phyloP scores from a whole-genome alignment of 2,797 vertebrate genomes.

The Epinephelus awoara region DNA sequence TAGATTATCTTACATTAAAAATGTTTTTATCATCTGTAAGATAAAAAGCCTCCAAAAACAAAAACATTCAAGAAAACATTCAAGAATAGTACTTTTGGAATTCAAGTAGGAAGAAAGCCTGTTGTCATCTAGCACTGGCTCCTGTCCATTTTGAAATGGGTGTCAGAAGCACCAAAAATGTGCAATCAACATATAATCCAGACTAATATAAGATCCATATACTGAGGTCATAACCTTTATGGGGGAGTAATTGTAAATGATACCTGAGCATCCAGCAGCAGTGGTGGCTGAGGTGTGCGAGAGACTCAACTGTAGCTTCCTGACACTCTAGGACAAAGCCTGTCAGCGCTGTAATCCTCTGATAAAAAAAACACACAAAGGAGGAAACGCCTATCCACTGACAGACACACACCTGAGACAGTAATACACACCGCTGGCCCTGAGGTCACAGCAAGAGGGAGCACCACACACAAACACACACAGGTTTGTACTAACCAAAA shows the following conservation, averaged over 20 bases:
- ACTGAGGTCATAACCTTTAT: slow-evolving; percentile 41
- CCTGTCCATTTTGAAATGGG: too few species aligned
- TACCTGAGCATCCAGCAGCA: slow-evolving; percentile 49
- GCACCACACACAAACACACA: slow-evolving; percentile 35
- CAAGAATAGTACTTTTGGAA: too few species aligned
- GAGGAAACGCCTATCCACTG: slow-evolving; percentile 31
- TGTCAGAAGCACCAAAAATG: too few species aligned
- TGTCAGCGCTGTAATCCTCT: slow-evolving; percentile 59
- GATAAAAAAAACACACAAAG: slow-evolving; percentile 56
- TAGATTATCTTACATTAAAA: neutral
- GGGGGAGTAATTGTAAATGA: slow-evolving; percentile 37
- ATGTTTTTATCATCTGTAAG: neutral
- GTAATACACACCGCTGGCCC: slow-evolving; percentile 66
- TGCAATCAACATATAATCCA: too few species aligned
- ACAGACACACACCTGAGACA: slow-evolving; percentile 66
- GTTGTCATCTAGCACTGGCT: too few species aligned
- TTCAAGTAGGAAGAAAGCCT: too few species aligned
- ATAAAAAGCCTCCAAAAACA: too few species aligned
- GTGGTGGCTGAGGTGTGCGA: neutral
- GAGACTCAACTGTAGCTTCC: slow-evolving; percentile 37
- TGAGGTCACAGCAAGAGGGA: slow-evolving; percentile 51
- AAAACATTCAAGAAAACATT: too few species aligned
- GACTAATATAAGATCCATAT: neutral
- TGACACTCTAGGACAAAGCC: slow-evolving; percentile 63
- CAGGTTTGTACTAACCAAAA: neutral